A percentile compares a stretch with the other conserved stretches of the same genome.
Conservation (phyloP, 2,888 invertebrate genomes). For the Drosophila rubida region DNA sequence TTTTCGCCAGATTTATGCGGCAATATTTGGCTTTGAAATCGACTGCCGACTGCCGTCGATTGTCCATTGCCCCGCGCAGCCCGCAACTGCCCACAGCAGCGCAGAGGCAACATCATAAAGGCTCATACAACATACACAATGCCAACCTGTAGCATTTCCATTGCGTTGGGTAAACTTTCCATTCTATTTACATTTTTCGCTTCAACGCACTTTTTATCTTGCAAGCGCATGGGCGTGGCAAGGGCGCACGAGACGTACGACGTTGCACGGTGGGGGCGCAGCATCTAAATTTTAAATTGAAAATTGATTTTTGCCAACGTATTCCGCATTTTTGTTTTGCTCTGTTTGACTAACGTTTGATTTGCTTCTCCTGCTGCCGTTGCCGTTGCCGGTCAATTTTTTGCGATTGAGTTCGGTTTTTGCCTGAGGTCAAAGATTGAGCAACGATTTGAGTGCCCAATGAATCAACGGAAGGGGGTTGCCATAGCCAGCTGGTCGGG, state of each 20-base stretch:
- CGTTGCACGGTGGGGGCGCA: background rate
- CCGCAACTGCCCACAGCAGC: background rate
- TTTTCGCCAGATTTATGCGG: slow-evolving; percentile 59
- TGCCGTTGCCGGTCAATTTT: slow-evolving; percentile 45
- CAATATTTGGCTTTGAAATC: slow-evolving; percentile 70
- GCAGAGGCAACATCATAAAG: background rate
- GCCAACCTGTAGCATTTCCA: slow-evolving; percentile 65
- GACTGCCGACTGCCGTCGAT: slow-evolving; percentile 18
- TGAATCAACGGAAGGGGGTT: background rate
- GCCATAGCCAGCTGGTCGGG: background rate
- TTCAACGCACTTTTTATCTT: slow-evolving; percentile 69
- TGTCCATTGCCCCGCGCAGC: background rate
- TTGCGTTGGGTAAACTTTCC: slow-evolving; percentile 51
- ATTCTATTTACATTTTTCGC: slow-evolving; percentile 74
- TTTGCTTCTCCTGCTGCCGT: slow-evolving; percentile 36
- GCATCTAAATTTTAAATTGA: slow-evolving; percentile 76
- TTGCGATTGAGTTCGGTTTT: slow-evolving; percentile 52
- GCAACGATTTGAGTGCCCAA: slow-evolving; percentile 29
- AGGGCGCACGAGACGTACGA: background rate
- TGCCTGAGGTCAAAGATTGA: slow-evolving; percentile 48
- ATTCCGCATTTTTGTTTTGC: slow-evolving; percentile 20
- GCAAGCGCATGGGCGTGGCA: slow-evolving; percentile 26
- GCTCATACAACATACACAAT: background rate
- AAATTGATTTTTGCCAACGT: slow-evolving; percentile 75
- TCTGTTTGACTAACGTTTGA: slow-evolving; percentile 51